Base-by-base conservation (phyloP, 2,113 vertebrate genomes). In the Rutilus rutilus region DNA sequence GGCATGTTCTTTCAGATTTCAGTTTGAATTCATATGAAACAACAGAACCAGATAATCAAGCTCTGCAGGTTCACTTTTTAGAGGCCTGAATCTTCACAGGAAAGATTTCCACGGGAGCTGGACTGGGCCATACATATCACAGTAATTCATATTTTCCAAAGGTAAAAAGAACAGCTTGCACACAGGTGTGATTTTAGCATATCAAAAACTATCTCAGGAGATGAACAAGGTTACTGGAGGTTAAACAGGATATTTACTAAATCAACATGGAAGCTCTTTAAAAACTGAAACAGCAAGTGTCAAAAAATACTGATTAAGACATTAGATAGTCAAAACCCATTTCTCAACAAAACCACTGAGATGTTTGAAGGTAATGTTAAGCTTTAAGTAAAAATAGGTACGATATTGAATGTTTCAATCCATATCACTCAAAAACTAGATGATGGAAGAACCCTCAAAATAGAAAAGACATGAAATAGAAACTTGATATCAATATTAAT, bases 221-320 rank as follows among this genome's bases (percentile, higher is more conserved):
- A 39, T 64, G 67, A 9, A 39, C 15, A 52, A 42, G 23, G 75
- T 84, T 64, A 64, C 64, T 59, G 30, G 73, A 84, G 86, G 65
- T 65, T 65, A 76, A 54, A 65, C 19, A 50, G 76, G 78, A 87
- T 47, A 81, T 57, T 33, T 80, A 54, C 33, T 87, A 45, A 81
- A 39, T 50, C 82, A 80, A 50, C 15, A 47, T 69, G 39, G 27
- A 83, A 83, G 60, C 33, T 21, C 65, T 69, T 67, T 69, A 36
- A 77, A 27, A 84, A 83, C 36, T 84, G 39, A 87, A 80, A 45
- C 64, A 78, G 50, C 17, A 60, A 87, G 52, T 71, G 42, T 45
- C 50, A 47, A n/a, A 25, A 75, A 85, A 78, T 78, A 85, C 33
- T 69, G 23, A 85, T 85, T 17, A 84, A 76, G 36, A 77, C 74